These are phyloP conservation scores for Trachelus troglodyta DNA, from an alignment of 2,888 invertebrate genomes.

Conservation along the genomic window DNA sequence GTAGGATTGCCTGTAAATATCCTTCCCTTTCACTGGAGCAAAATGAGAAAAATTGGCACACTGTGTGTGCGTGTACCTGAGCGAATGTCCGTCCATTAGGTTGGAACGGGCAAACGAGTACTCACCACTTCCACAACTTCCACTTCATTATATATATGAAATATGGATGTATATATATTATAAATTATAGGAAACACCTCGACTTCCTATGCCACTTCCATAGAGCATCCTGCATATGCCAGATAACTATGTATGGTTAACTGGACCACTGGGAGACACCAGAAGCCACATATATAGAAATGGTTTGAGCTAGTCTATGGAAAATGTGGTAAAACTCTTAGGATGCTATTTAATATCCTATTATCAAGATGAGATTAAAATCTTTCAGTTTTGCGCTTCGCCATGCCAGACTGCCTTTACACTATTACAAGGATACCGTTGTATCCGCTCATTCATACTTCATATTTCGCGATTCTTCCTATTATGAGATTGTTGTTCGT, in stretches of 20 bases:
- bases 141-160: not conserved
- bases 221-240: not conserved
- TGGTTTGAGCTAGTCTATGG: not conserved
- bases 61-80: slow-evolving; percentile 22
- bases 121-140: not conserved
- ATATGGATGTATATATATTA: not conserved
- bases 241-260: not conserved
- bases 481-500: not conserved
- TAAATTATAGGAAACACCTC: not conserved
- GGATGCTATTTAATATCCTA: not conserved
- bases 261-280: not conserved
- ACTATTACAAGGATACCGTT: not conserved
- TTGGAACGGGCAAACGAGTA: slow-evolving; percentile 38
- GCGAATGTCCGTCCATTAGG: slow-evolving; percentile 37
- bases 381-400: not conserved
- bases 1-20: slow-evolving; percentile 30
- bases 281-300: not conserved
- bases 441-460: slow-evolving; percentile 5
- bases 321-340: not conserved
- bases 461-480: not conserved
- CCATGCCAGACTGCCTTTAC: not conserved
- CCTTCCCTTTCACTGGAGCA: slow-evolving; percentile 53
- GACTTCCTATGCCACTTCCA: not conserved
- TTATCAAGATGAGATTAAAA: not conserved
- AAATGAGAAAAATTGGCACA: slow-evolving; percentile 40